These are phyloP conservation scores for Urocolius indicus DNA, from an alignment of 2,113 vertebrate species.

Conservation along the genomic window DNA sequence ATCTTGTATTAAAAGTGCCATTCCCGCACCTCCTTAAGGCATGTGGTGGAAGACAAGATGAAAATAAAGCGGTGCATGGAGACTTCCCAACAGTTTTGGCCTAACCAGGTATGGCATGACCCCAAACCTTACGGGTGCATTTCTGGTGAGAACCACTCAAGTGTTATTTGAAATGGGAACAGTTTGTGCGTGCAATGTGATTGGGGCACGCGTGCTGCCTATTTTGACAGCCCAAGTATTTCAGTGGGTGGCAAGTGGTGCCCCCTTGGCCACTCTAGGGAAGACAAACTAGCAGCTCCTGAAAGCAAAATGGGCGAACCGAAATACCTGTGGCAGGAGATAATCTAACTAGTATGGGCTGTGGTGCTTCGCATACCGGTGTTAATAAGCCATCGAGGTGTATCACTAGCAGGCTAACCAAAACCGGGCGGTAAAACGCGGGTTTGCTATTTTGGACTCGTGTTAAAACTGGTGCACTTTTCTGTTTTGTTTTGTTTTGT, in stretches of 20 bases:
- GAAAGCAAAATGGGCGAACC: fast-evolving
- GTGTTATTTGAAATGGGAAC: neutral
- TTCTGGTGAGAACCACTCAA: neutral
- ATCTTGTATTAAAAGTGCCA: neutral
- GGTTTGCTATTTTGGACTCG: neutral
- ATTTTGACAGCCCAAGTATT: neutral
- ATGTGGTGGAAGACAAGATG: neutral
- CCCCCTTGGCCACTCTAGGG: too few relatives aligned
- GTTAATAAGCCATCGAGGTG: fast-evolving
- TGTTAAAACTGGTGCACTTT: conserved; percentile 25
- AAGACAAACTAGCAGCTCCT: neutral
- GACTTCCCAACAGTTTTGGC: neutral
- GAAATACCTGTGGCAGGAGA: fast-evolving
- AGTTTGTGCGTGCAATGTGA: fast-evolving
- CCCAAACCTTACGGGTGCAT: fast-evolving
- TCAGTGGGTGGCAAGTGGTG: too few relatives aligned
- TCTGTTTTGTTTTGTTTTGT: neutral
- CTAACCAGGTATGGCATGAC: fast-evolving
- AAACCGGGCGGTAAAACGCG: neutral
- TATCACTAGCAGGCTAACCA: neutral
- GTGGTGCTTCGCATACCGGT: neutral
- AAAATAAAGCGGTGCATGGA: neutral
- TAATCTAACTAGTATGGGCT: neutral
- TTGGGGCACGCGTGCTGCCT: too few relatives aligned
- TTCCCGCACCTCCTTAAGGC: neutral